Conservation (phyloP, 2,797 vertebrate genomes). For the Fratercula arctica region DNA sequence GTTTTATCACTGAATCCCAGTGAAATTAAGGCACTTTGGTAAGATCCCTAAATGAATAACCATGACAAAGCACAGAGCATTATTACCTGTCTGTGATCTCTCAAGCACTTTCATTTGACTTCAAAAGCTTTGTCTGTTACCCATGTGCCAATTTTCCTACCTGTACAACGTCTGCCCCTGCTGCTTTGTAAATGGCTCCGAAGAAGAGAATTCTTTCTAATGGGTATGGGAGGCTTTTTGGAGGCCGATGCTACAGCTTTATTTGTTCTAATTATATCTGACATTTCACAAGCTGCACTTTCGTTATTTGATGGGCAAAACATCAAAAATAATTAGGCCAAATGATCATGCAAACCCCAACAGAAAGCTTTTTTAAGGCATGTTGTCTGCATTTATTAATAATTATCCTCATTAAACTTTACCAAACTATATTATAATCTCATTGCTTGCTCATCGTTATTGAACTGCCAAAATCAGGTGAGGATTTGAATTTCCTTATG, state of each 20-base stretch:
- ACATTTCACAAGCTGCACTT: slow-evolving; percentile 43
- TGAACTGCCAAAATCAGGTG: slow-evolving; percentile 14
- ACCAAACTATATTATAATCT: slow-evolving; percentile 25
- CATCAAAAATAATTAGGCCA: slow-evolving; percentile 46
- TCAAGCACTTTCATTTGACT: background rate
- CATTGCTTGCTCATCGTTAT: slow-evolving; percentile 23
- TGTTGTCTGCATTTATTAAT: slow-evolving; percentile 25
- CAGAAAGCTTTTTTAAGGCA: slow-evolving; percentile 45
- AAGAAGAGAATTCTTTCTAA: background rate
- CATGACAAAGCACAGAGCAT: background rate
- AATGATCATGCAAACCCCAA: slow-evolving; percentile 14
- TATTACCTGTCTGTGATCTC: background rate
- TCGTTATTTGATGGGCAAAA: slow-evolving; percentile 53
- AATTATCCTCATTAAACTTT: slow-evolving; percentile 55
- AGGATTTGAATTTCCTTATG: slow-evolving; percentile 40
- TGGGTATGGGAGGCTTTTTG: background rate
- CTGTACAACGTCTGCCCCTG: background rate
- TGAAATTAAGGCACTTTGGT: background rate
- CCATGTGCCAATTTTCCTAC: background rate
- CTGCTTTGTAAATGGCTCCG: background rate
- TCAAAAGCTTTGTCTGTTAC: background rate
- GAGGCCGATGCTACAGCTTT: slow-evolving; percentile 18
- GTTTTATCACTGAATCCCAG: background rate
- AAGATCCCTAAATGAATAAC: background rate
- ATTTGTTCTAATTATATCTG: slow-evolving; percentile 55